Conservation (phyloP, 1,140 invertebrate species). For the Zaprionus tsacasi region DNA sequence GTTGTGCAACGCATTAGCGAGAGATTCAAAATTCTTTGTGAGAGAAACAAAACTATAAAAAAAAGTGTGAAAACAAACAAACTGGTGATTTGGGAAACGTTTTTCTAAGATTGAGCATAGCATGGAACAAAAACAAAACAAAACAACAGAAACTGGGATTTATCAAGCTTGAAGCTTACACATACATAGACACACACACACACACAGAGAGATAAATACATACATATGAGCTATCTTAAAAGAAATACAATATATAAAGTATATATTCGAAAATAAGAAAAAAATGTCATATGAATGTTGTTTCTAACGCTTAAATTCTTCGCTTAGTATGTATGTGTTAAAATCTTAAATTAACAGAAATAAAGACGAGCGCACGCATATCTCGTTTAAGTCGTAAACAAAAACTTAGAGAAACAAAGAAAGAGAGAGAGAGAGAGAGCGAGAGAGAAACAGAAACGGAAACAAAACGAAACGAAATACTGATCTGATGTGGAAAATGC, state of each 20-base stretch:
- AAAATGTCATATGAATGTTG: slow-evolving; percentile 40
- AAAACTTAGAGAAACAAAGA: background rate
- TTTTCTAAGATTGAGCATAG: slow-evolving; percentile 52
- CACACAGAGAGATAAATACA: slow-evolving; percentile 14
- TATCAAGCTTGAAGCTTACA: slow-evolving; percentile 76
- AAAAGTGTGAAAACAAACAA: slow-evolving; percentile 34
- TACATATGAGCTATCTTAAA: slow-evolving; percentile 36
- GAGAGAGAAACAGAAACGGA: background rate
- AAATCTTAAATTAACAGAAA: slow-evolving; percentile 40
- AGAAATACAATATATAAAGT: slow-evolving; percentile 16
- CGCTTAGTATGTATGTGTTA: slow-evolving; percentile 49
- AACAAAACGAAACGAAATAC: slow-evolving; percentile 1
- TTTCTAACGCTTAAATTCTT: slow-evolving; percentile 40
- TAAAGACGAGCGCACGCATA: slow-evolving; percentile 29
- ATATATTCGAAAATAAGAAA: slow-evolving; percentile 16
- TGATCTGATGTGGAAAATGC: background rate
- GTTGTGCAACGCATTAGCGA: slow-evolving; percentile 41
- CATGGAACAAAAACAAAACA: slow-evolving; percentile 40
- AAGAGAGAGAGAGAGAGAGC: background rate
- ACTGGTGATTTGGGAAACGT: slow-evolving; percentile 61
- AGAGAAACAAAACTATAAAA: slow-evolving; percentile 61
- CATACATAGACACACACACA: slow-evolving; percentile 45
- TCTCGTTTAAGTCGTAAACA: slow-evolving; percentile 22
- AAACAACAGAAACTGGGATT: slow-evolving; percentile 75
- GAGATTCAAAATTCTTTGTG: slow-evolving; percentile 71